Evolutionary conservation across 2,888 invertebrate species (phyloP), one percentile per base, ranked within the genome.

Genomic region (Hyalella azteca): DNA sequence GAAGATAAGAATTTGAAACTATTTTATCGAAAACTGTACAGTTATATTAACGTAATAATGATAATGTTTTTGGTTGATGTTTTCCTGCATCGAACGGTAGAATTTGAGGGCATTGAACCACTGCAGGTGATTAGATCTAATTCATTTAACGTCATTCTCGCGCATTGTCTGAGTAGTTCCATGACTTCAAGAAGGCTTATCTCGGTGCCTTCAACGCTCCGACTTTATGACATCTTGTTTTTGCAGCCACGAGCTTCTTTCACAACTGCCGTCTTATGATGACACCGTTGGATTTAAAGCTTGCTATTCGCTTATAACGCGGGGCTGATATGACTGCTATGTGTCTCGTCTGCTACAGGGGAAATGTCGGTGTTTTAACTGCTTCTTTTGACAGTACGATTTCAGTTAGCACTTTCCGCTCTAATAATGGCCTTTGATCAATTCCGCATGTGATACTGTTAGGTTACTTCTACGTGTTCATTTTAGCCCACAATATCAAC

Each of bases 161-260:
- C 36, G 13, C 29, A n/a, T 36, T 66, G 66, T 66, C 66, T 66
- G 36, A 36, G 66, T 36, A 36, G 66, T 29, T 22, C 29, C 66
- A 36, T 66, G 36, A 66, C 29, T 66, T 66, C 36, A 15, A 11
- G 66, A 66, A 66, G 36, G 36, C 66, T 66, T 66, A 66, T 66
- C 66, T 66, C 11, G 29, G 66, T 66, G 36, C 66, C 66, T 66
- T 66, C 66, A 66, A n/a, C 66, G 39, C 36, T 5, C 49, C 49
- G 29, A 54, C 36, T 66, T 66, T 66, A 66, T 36, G 66, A 36
- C 66, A 36, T 15, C 66, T 19, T 66, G 66, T 66, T 66, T 66
- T 66, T 66, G 29, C 36, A 5, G 39, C 66, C 4, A 13, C 36
- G 13, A 36, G n/a, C 36, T 66, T 66, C 19, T 66, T 36, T 11